phyloP scores from a whole-genome alignment of 37 sponge, comb jelly and placozoan species.

The Tethya wilhelma region DNA sequence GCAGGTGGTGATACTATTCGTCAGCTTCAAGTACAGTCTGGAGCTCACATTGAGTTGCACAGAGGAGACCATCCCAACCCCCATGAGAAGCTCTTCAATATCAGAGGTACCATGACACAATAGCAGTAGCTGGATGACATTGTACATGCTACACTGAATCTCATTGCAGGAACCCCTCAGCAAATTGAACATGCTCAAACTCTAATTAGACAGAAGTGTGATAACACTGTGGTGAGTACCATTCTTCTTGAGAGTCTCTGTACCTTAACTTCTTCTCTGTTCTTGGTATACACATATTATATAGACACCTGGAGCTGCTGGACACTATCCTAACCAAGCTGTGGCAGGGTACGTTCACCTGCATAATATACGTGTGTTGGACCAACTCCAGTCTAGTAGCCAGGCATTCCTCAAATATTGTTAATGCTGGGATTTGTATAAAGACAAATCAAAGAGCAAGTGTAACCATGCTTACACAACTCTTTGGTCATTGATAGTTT shows the following conservation, averaged over 20 bases:
- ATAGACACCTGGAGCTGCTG: too few relatives aligned
- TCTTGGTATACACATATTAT: too few relatives aligned
- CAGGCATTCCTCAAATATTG: too few relatives aligned
- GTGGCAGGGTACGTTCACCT: too few relatives aligned
- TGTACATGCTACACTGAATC: neutral
- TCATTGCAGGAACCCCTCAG: conserved; percentile 32
- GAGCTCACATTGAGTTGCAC: conserved; percentile 94
- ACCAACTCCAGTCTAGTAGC: too few relatives aligned
- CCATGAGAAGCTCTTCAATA: conserved; percentile 83
- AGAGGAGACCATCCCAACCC: conserved; percentile 76
- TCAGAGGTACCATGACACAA: conserved; percentile 63
- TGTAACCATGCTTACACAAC: too few relatives aligned
- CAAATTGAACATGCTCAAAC: conserved; percentile 60
- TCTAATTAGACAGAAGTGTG: conserved; percentile 73
- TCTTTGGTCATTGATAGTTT: too few relatives aligned
- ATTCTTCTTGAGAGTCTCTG: neutral
- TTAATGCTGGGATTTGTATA: too few relatives aligned
- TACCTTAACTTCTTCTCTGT: neutral
- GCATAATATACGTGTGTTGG: too few relatives aligned
- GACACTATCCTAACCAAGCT: too few relatives aligned
- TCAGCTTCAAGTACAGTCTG: conserved; percentile 87
- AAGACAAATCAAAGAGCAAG: too few relatives aligned
- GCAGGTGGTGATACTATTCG: conserved; percentile 98
- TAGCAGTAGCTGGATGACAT: neutral
- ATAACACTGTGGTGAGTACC: neutral